Percentiles rank a stretch among this genome's conserved stretches.
Conservation (phyloP, 2,113 vertebrate species). For the Dermatemys mawii region DNA sequence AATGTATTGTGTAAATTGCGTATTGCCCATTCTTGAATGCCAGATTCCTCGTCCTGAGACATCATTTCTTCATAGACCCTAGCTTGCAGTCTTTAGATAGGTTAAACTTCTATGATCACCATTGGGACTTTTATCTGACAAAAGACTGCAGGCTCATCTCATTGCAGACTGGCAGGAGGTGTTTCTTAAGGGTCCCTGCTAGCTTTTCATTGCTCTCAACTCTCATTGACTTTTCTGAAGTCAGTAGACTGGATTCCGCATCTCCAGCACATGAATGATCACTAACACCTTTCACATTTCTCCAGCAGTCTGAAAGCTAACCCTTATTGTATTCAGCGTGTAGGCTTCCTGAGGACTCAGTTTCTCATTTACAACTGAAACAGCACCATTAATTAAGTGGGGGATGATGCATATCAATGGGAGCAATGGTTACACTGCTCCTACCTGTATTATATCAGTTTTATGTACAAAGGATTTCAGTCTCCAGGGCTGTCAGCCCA, state of each 20-base stretch:
- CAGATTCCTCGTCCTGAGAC: neutral
- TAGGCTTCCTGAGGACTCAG: neutral
- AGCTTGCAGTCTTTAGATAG: neutral
- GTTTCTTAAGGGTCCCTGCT: neutral
- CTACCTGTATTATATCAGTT: neutral
- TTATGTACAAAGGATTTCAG: neutral
- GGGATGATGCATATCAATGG: neutral
- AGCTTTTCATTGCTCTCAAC: rapidly evolving
- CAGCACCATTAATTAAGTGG: neutral
- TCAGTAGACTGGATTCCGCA: neutral
- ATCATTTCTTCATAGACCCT: neutral
- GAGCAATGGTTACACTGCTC: neutral
- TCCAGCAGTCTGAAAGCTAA: neutral
- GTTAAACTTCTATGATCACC: neutral
- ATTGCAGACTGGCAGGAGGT: neutral
- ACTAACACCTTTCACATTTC: neutral
- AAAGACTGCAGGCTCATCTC: neutral
- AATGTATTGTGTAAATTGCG: conserved; percentile 10
- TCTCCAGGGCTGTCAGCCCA: neutral
- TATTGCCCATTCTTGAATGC: neutral
- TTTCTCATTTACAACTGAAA: neutral
- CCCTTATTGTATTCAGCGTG: neutral
- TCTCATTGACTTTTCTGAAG: neutral
- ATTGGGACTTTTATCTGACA: neutral
- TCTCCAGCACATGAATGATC: neutral